Evolutionary conservation across 2,888 invertebrate species (phyloP), one percentile per base, ranked within the genome.

Genomic region (Antheraea yamamai): DNA sequence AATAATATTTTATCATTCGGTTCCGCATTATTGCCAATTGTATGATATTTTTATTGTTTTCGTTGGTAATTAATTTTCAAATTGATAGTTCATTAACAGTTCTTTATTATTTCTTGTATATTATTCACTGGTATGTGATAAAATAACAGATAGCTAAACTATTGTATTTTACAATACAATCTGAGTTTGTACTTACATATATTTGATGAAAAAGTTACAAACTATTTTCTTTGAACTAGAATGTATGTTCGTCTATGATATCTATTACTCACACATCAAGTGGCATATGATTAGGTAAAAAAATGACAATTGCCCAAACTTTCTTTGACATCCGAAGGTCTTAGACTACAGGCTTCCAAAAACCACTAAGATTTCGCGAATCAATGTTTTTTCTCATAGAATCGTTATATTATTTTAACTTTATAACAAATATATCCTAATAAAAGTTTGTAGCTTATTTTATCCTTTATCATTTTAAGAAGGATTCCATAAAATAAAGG

Each of bases 1-100:
- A 72, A 47, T 47, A 72, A 30, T 26, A 55, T 72, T 52, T 72
- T 72, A 51, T 7, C 51, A 72, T 72, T 72, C 8, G 23, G 39
- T 72, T 51, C 52, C 55, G 72, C 55, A 72, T 51, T 52, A 51
- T 72, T 51, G 72, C 18, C 72, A 72, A n/a, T 26, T 72, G 4
- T 7, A 23, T 51, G n/a, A 47, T 71, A 23, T 51, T 12, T 39
- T 47, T 47, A 47, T 47, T 47, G 47, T 47, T 47, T 18, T 51
- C 47, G 64, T 66, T 23, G n/a, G 51, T 51, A 51, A 51, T 26
- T 72, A n/a, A 72, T 61, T 61, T 23, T 23, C 23, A 23, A 61
- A 23, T 61, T 61, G 10, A 61, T 61, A 61, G 23, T 23, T 61
- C 8, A 23, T 61, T 8, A 61, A 6, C 23, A 23, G n/a, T 61